phyloP scores from a whole-genome alignment of 2,888 invertebrate genomes.

The Xiphydria camelus region DNA sequence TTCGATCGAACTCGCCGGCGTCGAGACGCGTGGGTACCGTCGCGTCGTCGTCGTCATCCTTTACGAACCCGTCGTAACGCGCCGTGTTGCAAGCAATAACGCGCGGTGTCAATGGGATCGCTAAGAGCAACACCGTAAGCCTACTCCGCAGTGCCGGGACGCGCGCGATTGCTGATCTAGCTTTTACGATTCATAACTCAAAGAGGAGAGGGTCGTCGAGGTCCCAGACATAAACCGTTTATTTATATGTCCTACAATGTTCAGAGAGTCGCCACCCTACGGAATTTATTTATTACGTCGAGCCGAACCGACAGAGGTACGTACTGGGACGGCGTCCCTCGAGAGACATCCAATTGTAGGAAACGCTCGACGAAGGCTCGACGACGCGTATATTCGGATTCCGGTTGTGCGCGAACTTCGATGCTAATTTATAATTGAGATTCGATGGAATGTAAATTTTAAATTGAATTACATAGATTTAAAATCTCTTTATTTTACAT shows the following conservation, averaged over 20 bases:
- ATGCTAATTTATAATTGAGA: no score
- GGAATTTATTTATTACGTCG: constrained; percentile 46
- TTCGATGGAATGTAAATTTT: no score
- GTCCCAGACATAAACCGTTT: constrained; percentile 54
- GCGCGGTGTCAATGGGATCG: constrained; percentile 33
- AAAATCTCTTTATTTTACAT: no score
- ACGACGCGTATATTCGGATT: no score
- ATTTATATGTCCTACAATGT: constrained; percentile 56
- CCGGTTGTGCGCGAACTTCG: no score
- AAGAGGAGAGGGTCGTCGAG: constrained; percentile 23
- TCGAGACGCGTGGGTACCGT: no score
- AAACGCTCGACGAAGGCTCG: no score
- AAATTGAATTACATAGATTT: no score
- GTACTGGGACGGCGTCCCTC: no score
- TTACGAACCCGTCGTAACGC: not conserved
- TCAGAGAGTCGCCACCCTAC: constrained; percentile 38
- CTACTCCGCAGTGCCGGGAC: constrained; percentile 30
- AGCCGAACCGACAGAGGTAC: not conserved
- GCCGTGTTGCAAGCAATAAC: not conserved
- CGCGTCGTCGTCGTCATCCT: no score
- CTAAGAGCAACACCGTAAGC: constrained; percentile 29
- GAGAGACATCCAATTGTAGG: no score
- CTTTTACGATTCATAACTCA: constrained; percentile 57
- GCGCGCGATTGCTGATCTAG: constrained; percentile 50
- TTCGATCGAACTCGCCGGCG: no score